Percentiles rank a stretch among this genome's conserved stretches.
Conservation (phyloP, 1,140 invertebrate genomes). For the Sycophila sp. region DNA sequence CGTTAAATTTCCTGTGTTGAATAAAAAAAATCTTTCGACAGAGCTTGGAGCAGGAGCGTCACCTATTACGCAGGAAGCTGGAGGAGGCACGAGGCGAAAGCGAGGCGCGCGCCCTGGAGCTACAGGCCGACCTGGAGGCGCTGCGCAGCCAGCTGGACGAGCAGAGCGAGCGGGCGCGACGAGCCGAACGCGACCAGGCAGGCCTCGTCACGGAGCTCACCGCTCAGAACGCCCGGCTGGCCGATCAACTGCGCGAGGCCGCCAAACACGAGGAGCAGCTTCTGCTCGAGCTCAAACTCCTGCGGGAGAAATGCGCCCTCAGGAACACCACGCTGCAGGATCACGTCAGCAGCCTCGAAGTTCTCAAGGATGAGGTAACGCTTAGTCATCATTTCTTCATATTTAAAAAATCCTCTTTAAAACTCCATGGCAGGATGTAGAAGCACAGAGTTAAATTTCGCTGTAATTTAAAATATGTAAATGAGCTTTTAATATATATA, state of each 20-base stretch:
- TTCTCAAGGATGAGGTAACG: slow-evolving; percentile 84
- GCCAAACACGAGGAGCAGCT: slow-evolving; percentile 84
- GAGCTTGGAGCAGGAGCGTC: slow-evolving; percentile 94
- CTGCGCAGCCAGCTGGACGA: slow-evolving; percentile 74
- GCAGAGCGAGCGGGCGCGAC: slow-evolving; percentile 82
- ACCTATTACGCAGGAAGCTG: slow-evolving; percentile 84
- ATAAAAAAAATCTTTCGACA: slow-evolving; percentile 59
- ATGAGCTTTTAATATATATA: too few relatives aligned
- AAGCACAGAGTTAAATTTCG: too few relatives aligned
- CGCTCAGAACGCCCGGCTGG: slow-evolving; percentile 89
- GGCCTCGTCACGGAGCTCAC: slow-evolving; percentile 85
- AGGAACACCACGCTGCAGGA: slow-evolving; percentile 79
- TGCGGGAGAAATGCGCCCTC: slow-evolving; percentile 85
- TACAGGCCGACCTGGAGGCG: slow-evolving; percentile 86
- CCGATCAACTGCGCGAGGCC: slow-evolving; percentile 86
- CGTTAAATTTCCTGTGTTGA: too few relatives aligned
- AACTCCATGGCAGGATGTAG: too few relatives aligned
- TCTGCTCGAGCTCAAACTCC: slow-evolving; percentile 79
- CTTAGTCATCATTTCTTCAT: too few relatives aligned
- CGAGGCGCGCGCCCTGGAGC: slow-evolving; percentile 85
- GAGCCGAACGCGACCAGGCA: slow-evolving; percentile 76
- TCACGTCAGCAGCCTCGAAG: slow-evolving; percentile 88
- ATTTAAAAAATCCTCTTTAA: too few relatives aligned
- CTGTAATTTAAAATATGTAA: too few relatives aligned
- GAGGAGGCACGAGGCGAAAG: slow-evolving; percentile 88